Base-by-base conservation (phyloP, 2,888 invertebrate genomes). In the Trissoscelio sp. region DNA sequence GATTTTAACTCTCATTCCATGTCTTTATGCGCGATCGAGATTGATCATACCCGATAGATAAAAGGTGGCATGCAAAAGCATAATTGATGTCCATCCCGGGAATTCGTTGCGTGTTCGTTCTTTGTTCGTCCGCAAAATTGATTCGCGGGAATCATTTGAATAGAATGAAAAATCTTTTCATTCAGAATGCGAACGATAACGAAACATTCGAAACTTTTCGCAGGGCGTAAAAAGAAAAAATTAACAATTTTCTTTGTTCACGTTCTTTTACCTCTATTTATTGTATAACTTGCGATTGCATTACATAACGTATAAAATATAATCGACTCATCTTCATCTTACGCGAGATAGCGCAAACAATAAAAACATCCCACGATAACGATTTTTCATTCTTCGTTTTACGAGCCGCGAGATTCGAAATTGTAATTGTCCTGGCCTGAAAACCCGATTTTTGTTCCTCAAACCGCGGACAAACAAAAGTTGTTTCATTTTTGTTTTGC, bases 251-350 rank as follows among this genome's bases (percentile, higher is more conserved):
- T 42, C 44, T 11, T 60, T 44, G 44, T 62, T 62, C 7, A 9
- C 31, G n/a, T 31, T 16, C 14, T 28, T 53, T 11, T 12, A 24
- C 3, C 16, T 53, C n/a, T n/a, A 53, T 31, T 31, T 31, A 62
- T 57, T 69, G 69, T 55, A 55, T 57, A 69, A 69, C 39, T 12
- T 14, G 37, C 24, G 7, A 46, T 70, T 46, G 42, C 20, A 37
- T 70, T 70, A 39, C 46, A 14, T 57, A 57, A 70, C 22, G n/a
- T n/a, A 22, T 55, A 46, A 57, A 57, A n/a, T 20, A 57, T 37
- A 67, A 67, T 67, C 42, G 46, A 22, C 11, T 28, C 42, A 37
- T 48, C 42, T 67, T 24, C 67, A 42, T 55, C 53, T 24, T 20
- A 37, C 16, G 22, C 16, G 31, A 69, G 69, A 69, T 69, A 55